Evolutionary conservation across 2,888 invertebrate genomes (phyloP), one percentile per base, ranked within the genome.

Genomic region (Aplocera efformata): DNA sequence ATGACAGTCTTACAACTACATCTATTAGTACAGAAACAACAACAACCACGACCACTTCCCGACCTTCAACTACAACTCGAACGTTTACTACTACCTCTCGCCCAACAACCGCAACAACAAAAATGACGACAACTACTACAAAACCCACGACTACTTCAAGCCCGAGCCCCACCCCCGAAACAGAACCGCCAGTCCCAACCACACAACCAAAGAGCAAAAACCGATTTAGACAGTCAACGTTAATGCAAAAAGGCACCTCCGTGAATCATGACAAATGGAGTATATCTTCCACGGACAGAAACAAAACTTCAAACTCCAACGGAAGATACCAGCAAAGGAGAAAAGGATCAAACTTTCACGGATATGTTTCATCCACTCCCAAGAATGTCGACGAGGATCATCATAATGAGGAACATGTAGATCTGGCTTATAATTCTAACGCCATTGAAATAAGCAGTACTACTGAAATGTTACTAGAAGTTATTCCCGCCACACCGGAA

Each of bases 241-340:
- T 88, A 37, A 73, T 84, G 60, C 46, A 66, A 6, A 85, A 86
- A 61, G 86, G 88, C 10, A 86, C 86, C 11, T 86, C 88, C n/a
- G 72, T 83, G 0, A 88, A 85, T 40, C 84, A 85, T 40, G 86
- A 86, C 46, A 83, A 74, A 58, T 86, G 86, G 81, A 79, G 65
- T 42, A 38, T 47, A 4, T 53, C 49, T 13, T 26, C 34, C 42
- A 30, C 20, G 7, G 53, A 53, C 1, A 48, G 28, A 10, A 54
- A 50, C 36, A 54, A 38, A 42, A 41, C 53, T 1, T 31, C 21
- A 26, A 31, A 41, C 21, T 31, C 31, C 13, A 10, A 4, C 22
- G 56, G 57, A 1, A 66, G 62, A 52, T 56, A 51, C 32, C 54
- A 62, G 21, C 49, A 69, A 22, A 69, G 85, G 53, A 71, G 86